phyloP scores from a whole-genome alignment of 2,888 invertebrate species.

The Cerastis rubricosa region DNA sequence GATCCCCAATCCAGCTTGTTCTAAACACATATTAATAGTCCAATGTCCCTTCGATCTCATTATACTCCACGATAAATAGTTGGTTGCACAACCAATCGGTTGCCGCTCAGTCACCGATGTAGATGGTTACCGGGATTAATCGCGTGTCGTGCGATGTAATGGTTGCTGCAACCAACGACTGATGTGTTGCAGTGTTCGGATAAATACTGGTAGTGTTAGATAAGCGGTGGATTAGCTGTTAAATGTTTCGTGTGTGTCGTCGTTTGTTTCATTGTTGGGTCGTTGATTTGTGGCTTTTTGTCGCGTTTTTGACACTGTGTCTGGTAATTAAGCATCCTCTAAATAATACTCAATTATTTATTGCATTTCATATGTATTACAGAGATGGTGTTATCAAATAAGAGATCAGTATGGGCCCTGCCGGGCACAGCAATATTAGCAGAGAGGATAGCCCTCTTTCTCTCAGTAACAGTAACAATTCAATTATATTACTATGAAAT shows the following conservation, averaged over 20 bases:
- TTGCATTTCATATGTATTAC: too few relatives aligned
- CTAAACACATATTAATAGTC: slow-evolving; percentile 61
- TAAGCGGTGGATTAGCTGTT: slow-evolving; percentile 62
- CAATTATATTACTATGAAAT: too few relatives aligned
- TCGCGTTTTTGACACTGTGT: neutral
- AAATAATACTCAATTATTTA: too few relatives aligned
- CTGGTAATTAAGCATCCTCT: neutral
- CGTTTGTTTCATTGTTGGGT: slow-evolving; percentile 36
- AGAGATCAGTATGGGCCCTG: too few relatives aligned
- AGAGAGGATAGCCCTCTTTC: too few relatives aligned
- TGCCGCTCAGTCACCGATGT: slow-evolving; percentile 61
- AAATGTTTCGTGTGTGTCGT: slow-evolving; percentile 40
- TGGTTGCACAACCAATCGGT: slow-evolving; percentile 69
- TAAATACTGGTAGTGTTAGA: slow-evolving; percentile 67
- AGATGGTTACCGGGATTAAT: slow-evolving; percentile 64
- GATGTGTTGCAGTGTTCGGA: slow-evolving; percentile 63
- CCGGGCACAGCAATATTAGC: too few relatives aligned
- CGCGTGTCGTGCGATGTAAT: slow-evolving; percentile 53
- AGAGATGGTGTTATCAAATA: too few relatives aligned
- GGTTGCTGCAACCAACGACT: slow-evolving; percentile 62
- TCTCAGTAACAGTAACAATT: too few relatives aligned
- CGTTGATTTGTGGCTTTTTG: slow-evolving; percentile 11
- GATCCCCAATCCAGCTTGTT: slow-evolving; percentile 44
- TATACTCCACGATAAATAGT: slow-evolving; percentile 72
- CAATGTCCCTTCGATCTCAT: slow-evolving; percentile 61